Evolutionary conservation across 1,140 invertebrate genomes (phyloP).

Genomic region (Eumaeus atala): DNA sequence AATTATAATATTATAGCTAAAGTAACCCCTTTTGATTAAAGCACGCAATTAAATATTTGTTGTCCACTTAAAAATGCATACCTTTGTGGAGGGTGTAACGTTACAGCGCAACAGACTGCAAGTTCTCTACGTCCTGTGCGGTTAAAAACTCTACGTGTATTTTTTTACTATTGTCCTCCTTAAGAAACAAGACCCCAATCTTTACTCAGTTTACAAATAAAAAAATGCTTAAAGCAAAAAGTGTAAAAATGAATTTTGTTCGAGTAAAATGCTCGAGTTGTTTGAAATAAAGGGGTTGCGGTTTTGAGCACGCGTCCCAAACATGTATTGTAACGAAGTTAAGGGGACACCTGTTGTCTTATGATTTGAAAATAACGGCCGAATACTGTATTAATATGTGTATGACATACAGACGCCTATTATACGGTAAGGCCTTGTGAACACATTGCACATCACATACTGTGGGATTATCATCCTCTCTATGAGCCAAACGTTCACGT

Average conservation of each 20-base stretch:
- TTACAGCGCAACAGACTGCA: slow-evolving; percentile 2
- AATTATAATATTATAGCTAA: too few relatives aligned
- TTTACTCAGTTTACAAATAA: slow-evolving; percentile 1
- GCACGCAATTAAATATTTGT: too few relatives aligned
- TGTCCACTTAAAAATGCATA: slow-evolving; percentile 1
- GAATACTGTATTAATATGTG: background rate
- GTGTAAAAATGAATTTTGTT: slow-evolving; percentile 8
- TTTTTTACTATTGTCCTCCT: background rate
- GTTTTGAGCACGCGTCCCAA: background rate
- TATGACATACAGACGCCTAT: too few relatives aligned
- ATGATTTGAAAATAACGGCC: slow-evolving; percentile 4
- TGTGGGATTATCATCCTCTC: too few relatives aligned
- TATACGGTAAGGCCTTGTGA: too few relatives aligned
- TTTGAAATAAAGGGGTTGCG: slow-evolving; percentile 8
- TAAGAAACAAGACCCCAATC: slow-evolving; percentile 8
- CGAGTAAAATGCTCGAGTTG: slow-evolving; percentile 3
- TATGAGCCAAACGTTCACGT: too few relatives aligned
- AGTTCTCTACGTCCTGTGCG: background rate
- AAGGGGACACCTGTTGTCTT: background rate
- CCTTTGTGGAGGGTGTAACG: background rate
- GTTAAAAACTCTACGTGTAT: background rate
- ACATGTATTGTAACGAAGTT: background rate
- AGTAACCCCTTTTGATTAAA: too few relatives aligned
- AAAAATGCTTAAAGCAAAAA: slow-evolving; percentile 2
- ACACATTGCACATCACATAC: too few relatives aligned